phyloP scores from a whole-genome alignment of 64 coral and sea anemone species.

The Pocillopora verrucosa region DNA sequence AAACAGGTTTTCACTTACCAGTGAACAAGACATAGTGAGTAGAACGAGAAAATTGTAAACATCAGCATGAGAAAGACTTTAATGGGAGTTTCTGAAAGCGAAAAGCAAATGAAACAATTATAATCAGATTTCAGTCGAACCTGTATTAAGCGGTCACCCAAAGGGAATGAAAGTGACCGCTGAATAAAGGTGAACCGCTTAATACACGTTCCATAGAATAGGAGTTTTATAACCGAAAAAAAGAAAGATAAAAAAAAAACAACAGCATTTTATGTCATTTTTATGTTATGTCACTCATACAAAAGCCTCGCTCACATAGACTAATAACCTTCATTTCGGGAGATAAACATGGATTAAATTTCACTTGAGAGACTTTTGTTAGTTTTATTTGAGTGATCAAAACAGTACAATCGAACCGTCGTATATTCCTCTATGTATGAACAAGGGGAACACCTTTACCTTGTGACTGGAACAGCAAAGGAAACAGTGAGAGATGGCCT shows the following conservation, averaged over 20 bases:
- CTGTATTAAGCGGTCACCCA: too few relatives aligned
- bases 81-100: constrained; percentile 81
- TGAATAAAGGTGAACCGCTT: too few relatives aligned
- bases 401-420: too few relatives aligned
- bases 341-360: too few relatives aligned
- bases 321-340: too few relatives aligned
- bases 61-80: constrained; percentile 95
- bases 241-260: too few relatives aligned
- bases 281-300: too few relatives aligned
- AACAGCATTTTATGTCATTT: too few relatives aligned
- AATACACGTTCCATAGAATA: not conserved
- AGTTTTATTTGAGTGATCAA: too few relatives aligned
- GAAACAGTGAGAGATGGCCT: constrained; percentile 94
- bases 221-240: not conserved
- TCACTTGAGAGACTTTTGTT: too few relatives aligned
- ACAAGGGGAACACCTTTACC: constrained; percentile 47
- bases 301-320: too few relatives aligned
- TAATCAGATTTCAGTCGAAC: not conserved
- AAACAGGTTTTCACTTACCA: constrained; percentile 53
- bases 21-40: constrained; percentile 75
- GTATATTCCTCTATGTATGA: not conserved
- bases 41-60: constrained; percentile 95
- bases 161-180: too few relatives aligned
- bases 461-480: constrained; percentile 81
- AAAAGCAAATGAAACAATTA: not conserved